Base-by-base conservation (phyloP, 2,113 vertebrate genomes). In the Xerus inauris region DNA sequence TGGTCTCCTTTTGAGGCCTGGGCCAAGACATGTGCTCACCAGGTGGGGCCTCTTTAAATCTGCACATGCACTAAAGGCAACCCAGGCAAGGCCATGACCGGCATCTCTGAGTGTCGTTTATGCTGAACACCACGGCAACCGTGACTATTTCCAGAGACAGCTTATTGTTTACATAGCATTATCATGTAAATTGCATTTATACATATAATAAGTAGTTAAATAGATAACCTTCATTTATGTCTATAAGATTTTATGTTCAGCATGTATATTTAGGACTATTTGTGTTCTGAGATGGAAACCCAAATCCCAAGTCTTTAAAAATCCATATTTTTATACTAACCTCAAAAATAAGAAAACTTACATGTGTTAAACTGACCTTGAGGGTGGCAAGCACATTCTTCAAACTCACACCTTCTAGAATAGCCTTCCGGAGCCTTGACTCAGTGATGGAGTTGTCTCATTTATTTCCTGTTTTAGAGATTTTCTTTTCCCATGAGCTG, bases 221-320 rank as follows among this genome's bases (percentile, higher is more conserved):
- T 80, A 72, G 45, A 1, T 51, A 65, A 75, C 1, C 42, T 73
- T 83, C 26, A 51, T 54, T 38, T 20, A 26, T 49, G 49, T 45
- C 24, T 88, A 65, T 59, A 24, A 80, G 49, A 82, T 38, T 47
- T 71, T 77, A 17, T 87, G 45, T 24, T 94, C 35, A 57, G 2
- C 22, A 40, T 64, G 3, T 17, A 51, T 57, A 28, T 35, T 51
- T 87, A 22, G 51, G 76, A 11, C 54, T 69, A 1, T 90, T 69
- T 88, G 59, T 26, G 38, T 73, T 93, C 93, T 86, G 47, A 72
- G 80, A 91, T 57, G 79, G 75, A 89, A 87, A 42, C 5, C 40
- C 75, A 77, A 88, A 73, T n/a, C n/a, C n/a, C 57, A 83, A 12
- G 2, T 80, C 57, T 93, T 82, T 83, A 80, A 69, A 80, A 65